Base-by-base conservation (phyloP, 2,797 vertebrate genomes). In the Halcyon leucocephala region DNA sequence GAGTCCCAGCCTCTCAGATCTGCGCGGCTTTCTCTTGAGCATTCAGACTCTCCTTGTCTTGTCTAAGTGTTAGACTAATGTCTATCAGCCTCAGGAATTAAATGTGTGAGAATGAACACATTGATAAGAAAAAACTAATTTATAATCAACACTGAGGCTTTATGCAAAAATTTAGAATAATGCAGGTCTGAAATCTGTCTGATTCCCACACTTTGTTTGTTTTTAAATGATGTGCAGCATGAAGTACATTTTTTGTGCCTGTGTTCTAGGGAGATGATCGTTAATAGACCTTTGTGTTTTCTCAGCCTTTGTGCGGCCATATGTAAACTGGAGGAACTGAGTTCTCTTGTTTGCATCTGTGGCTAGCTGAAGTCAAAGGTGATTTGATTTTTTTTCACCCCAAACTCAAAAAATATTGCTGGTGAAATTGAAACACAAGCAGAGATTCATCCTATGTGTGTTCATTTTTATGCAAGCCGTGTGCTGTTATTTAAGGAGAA, bases 31-130 rank as follows among this genome's bases (percentile, higher is more conserved):
- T 92, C 93, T 96, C 78, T 90, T 74, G 91, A 96, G 93, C 67
- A 54, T 95, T 96, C 95, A 92, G 83, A 72, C 70, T 89, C 83
- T 80, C 78, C 94, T 95, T 95, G 91, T 91, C 93, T 96, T 95
- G 51, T 86, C 94, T 94, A 96, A 96, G 93, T 97, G 93, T 95
- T 96, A 97, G 93, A 97, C 95, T 95, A 95, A 93, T 86, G 96
- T 95, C 94, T 97, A 90, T 96, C 95, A 96, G 91, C 79, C 93
- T 92, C 73, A 95, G 93, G 89, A 96, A 96, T 93, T 93, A 91
- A 95, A 93, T 93, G 93, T 97, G 95, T 4, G 94, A 97, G 93
- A 97, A 93, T 65, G 95, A 96, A 95, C 93, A 95, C 95, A 96
- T 87, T 96, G 95, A 94, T 96, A 95, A 96, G 94, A 91, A 92